Conservation (phyloP, 2,113 vertebrate genomes). For the Pterocles gutturalis region DNA sequence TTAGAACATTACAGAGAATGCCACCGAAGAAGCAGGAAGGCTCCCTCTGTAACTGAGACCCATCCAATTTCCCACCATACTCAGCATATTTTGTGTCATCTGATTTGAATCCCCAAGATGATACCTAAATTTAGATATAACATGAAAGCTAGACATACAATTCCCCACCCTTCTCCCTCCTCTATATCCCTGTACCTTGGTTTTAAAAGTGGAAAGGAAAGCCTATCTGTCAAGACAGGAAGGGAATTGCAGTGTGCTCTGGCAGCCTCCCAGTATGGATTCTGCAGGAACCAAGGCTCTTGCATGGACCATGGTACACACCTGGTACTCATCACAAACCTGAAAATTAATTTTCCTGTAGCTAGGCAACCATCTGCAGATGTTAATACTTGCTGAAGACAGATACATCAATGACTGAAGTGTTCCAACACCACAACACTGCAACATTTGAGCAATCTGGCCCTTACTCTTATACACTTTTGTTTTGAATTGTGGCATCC, state of each 20-base stretch:
- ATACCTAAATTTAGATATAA: not conserved
- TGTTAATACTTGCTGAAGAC: not conserved
- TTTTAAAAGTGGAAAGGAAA: not conserved
- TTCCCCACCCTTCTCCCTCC: not conserved
- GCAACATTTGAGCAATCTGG: not conserved
- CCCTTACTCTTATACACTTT: not conserved
- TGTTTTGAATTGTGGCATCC: not conserved
- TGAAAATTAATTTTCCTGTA: not conserved
- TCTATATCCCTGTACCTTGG: not conserved
- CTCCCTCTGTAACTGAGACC: not conserved
- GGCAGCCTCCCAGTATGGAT: not conserved
- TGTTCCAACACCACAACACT: not conserved
- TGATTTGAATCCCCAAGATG: not conserved
- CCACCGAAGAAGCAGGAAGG: not conserved
- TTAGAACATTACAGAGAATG: not conserved
- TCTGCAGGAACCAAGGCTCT: not conserved
- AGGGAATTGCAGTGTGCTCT: not conserved
- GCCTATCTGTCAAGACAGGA: not conserved
- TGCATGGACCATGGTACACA: not conserved
- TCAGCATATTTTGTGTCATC: not conserved
- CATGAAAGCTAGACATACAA: not conserved
- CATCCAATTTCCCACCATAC: not conserved
- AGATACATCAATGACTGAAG: not conserved
- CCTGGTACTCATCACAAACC: not conserved
- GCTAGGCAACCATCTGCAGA: not conserved